A percentile compares a stretch with the other conserved stretches of the same genome.
Conservation (phyloP, 2,888 invertebrate genomes). For the Monochamus alternatus region DNA sequence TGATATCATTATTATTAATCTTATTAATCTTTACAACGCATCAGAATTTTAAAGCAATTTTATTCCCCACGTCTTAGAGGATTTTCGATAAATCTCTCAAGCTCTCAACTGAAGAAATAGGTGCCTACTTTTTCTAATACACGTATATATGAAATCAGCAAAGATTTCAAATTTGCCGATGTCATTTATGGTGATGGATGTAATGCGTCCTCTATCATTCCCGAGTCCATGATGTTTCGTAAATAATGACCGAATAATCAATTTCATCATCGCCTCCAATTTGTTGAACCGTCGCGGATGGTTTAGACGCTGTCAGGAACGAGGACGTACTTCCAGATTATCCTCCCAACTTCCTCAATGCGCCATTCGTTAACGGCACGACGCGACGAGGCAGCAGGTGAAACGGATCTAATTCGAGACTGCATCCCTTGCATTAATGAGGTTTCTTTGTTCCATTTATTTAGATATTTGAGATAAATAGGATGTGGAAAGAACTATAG, state of each 20-base stretch:
- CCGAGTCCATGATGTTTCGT: slow-evolving; percentile 11
- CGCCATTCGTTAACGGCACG: not conserved
- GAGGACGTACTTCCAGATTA: slow-evolving; percentile 5
- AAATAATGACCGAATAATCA: slow-evolving; percentile 27
- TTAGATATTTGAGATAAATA: not conserved
- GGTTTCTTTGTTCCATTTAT: not conserved
- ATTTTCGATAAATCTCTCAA: no score
- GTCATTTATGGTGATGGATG: slow-evolving; percentile 23
- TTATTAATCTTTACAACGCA: no score
- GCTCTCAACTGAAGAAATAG: no score
- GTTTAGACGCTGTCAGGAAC: not conserved
- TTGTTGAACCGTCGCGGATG: not conserved
- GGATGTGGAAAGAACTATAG: not conserved
- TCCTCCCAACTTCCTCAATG: slow-evolving; percentile 11
- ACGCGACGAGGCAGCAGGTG: slow-evolving; percentile 3
- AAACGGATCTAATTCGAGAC: not conserved
- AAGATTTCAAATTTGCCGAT: slow-evolving; percentile 18
- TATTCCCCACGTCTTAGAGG: no score
- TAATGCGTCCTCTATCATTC: not conserved
- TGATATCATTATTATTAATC: no score
- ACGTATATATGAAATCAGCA: no score
- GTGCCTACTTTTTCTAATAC: no score
- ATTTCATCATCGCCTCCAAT: slow-evolving; percentile 21
- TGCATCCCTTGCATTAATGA: slow-evolving; percentile 12
- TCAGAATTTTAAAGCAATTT: no score